These are phyloP conservation scores for Odontothrips loti DNA, from an alignment of 2,888 invertebrate genomes.

Conservation along the genomic window DNA sequence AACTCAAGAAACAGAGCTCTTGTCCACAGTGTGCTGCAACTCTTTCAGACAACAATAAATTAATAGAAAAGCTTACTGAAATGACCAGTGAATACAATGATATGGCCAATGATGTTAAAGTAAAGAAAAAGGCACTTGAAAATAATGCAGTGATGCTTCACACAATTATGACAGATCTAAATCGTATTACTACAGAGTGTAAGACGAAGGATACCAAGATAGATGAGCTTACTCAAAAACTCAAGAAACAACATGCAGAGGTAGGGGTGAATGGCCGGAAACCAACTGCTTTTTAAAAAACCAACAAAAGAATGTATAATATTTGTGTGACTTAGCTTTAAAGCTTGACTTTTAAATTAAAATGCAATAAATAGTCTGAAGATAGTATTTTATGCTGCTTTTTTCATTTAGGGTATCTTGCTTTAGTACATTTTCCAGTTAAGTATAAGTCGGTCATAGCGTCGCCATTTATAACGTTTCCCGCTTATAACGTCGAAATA, in stretches of 20 bases:
- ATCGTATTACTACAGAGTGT: background rate
- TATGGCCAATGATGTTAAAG: background rate
- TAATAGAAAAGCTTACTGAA: background rate
- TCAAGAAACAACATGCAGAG: background rate
- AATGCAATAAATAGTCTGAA: too few relatives aligned
- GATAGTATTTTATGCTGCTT: too few relatives aligned
- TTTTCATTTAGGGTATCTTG: too few relatives aligned
- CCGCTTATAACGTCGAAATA: too few relatives aligned
- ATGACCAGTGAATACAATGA: background rate
- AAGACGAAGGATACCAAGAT: background rate
- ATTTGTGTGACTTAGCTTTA: too few relatives aligned
- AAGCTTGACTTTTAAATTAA: too few relatives aligned
- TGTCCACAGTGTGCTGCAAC: background rate
- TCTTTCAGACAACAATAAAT: background rate
- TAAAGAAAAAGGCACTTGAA: background rate
- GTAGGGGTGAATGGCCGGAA: background rate
- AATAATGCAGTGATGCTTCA: background rate
- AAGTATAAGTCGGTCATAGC: too few relatives aligned
- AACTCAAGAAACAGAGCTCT: background rate
- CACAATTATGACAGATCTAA: background rate
- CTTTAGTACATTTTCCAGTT: too few relatives aligned
- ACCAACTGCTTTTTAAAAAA: too few relatives aligned
- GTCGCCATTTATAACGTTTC: too few relatives aligned
- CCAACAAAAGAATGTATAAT: too few relatives aligned
- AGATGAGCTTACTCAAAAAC: background rate